Percentiles rank a stretch among this genome's conserved stretches.
phyloP scores from a whole-genome alignment of 2,888 invertebrate species.

The Eurytoma adleriae region DNA sequence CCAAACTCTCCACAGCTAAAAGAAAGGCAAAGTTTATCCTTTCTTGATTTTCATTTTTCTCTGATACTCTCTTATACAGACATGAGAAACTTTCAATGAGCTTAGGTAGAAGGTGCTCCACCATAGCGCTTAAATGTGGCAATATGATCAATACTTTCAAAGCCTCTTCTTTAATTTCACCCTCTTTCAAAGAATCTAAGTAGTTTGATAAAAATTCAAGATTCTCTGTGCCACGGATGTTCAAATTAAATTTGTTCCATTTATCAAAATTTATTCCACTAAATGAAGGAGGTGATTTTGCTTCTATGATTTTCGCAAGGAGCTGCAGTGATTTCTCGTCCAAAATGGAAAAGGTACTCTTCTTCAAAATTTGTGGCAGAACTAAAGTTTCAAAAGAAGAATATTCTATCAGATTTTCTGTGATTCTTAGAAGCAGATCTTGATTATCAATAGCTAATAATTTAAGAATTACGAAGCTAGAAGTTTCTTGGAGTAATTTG shows the following conservation, averaged over 20 bases:
- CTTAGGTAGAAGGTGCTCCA: slow-evolving; percentile 59
- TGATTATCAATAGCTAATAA: slow-evolving; percentile 79
- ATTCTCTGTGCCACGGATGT: slow-evolving; percentile 69
- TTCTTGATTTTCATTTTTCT: slow-evolving; percentile 46
- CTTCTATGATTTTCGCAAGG: slow-evolving; percentile 82
- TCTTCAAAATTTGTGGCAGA: slow-evolving; percentile 82
- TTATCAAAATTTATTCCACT: slow-evolving; percentile 80
- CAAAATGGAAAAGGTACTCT: slow-evolving; percentile 78
- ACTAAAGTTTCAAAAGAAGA: slow-evolving; percentile 85
- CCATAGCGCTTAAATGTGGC: slow-evolving; percentile 67
- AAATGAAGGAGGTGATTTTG: slow-evolving; percentile 81
- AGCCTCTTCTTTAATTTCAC: slow-evolving; percentile 61
- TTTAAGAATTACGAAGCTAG: slow-evolving; percentile 83
- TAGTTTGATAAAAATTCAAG: slow-evolving; percentile 59
- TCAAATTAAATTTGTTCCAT: slow-evolving; percentile 83
- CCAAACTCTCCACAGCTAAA: slow-evolving; percentile 80
- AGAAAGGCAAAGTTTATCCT: slow-evolving; percentile 75
- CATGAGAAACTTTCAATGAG: slow-evolving; percentile 61
- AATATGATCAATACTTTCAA: slow-evolving; percentile 66
- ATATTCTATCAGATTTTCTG: slow-evolving; percentile 82
- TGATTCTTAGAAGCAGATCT: slow-evolving; percentile 81
- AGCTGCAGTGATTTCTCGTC: slow-evolving; percentile 79
- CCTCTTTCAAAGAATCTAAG: slow-evolving; percentile 63
- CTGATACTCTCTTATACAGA: slow-evolving; percentile 61
- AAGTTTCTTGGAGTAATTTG: slow-evolving; percentile 84